Evolutionary conservation across 2,888 invertebrate species (phyloP), one percentile per base, ranked within the genome.

Genomic region (Tanypteryx hageni): DNA sequence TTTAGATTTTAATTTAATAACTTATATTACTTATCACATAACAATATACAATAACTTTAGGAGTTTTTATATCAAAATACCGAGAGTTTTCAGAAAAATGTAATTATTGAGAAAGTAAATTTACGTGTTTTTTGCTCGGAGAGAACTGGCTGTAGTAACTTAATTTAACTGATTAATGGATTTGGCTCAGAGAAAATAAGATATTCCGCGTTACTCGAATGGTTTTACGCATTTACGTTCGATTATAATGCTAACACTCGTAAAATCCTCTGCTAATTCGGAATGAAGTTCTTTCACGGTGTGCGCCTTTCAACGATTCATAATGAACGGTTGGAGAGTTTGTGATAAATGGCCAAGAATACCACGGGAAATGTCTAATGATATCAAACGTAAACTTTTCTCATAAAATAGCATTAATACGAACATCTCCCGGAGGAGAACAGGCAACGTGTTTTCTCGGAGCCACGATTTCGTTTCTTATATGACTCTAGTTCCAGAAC

Each of bases 331-430:
- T n/a, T 22, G 27, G 18, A 76, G 22, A 27, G 27, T 10, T 0
- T 13, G 27, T 76, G 76, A 76, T 13, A 22, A 22, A 76, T 27
- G 76, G 27, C 22, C 11, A 22, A 27, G 22, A 13, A 27, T 76
- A 1, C 27, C 76, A 11, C 76, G 27, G 22, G 76, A 76, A 76
- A 76, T 76, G 76, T 76, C 76, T 76, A 76, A 76, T 76, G 76
- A 76, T 76, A 76, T 76, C 76, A 76, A 76, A 76, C 13, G 76
- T 76, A 76, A 76, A 76, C 76, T 76, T 76, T 76, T 27, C 76
- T 76, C 76, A 76, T 76, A 76, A 76, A 76, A 76, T 76, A 76
- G 76, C n/a, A 76, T 76, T 76, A 76, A 76, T 76, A 76, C 18
- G 76, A 22, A 76, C 76, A 76, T 76, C 27, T 76, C 27, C 27